A percentile compares a stretch with the other conserved stretches of the same genome.
These are phyloP conservation scores for Rhineura floridana DNA, from an alignment of 2,113 vertebrate species.

Conservation along the genomic window DNA sequence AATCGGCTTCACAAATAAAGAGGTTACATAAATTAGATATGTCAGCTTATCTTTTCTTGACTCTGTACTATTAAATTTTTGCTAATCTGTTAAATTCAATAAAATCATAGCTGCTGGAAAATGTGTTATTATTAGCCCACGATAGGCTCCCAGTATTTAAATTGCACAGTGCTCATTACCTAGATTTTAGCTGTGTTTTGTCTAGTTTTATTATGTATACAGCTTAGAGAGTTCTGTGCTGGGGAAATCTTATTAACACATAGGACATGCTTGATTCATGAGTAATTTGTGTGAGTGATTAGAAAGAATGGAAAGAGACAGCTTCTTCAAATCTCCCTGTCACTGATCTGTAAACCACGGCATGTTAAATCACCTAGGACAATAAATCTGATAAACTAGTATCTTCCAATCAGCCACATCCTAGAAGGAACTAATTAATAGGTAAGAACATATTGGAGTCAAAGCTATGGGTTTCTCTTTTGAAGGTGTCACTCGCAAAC, in stretches of 20 bases:
- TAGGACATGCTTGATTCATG: fast-evolving
- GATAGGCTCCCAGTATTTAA: too few relatives aligned
- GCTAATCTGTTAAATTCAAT: neutral
- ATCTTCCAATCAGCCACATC: conserved; percentile 6
- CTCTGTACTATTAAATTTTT: neutral
- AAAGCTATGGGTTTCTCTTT: neutral
- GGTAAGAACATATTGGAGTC: neutral
- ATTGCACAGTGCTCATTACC: too few relatives aligned
- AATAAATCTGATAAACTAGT: conserved; percentile 6
- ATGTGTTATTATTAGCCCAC: too few relatives aligned
- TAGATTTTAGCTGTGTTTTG: too few relatives aligned
- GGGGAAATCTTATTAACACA: neutral
- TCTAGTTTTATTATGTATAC: too few relatives aligned
- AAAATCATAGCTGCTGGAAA: neutral
- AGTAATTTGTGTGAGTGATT: neutral
- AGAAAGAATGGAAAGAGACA: neutral
- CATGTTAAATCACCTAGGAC: neutral
- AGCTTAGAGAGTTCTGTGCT: neutral
- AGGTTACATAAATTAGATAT: neutral
- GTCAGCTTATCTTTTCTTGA: neutral
- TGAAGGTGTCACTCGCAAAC: conserved; percentile 49
- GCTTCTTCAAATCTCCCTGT: neutral
- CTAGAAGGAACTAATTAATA: conserved; percentile 26
- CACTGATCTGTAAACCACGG: neutral
- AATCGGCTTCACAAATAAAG: neutral